Conservation (phyloP, 2,797 vertebrate species). For the Aldrovandia affinis region DNA sequence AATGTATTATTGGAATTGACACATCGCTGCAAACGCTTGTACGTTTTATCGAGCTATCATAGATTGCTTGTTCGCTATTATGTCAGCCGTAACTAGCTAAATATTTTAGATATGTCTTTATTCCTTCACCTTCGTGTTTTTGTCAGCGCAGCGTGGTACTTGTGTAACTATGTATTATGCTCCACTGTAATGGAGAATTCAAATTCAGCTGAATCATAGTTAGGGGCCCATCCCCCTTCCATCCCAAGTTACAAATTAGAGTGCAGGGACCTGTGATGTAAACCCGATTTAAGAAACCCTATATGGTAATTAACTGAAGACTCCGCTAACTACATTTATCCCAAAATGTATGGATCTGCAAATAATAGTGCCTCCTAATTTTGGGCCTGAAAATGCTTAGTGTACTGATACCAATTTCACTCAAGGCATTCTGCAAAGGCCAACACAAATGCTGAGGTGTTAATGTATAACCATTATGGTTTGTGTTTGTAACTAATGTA, state of each 20-base stretch:
- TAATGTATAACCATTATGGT: background rate
- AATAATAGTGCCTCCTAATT: background rate
- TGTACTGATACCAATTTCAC: background rate
- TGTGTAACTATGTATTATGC: background rate
- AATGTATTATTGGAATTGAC: background rate
- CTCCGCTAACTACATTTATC: background rate
- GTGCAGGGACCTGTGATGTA: background rate
- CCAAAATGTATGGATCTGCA: background rate
- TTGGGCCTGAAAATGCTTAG: background rate
- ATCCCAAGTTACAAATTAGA: background rate
- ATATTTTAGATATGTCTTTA: background rate
- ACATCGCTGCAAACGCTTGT: background rate
- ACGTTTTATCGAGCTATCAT: background rate
- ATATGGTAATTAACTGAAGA: background rate
- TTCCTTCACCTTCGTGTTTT: background rate
- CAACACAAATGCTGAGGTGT: background rate
- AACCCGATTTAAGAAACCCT: background rate
- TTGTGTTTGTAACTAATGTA: background rate
- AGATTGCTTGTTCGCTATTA: background rate
- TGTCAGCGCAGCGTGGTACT: background rate
- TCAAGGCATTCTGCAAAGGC: background rate
- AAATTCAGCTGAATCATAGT: conserved; percentile 37
- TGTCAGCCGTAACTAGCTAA: background rate
- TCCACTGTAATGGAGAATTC: background rate
- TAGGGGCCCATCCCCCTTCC: conserved; percentile 28